These are phyloP conservation scores for Vanessa atalanta DNA, from an alignment of 1,140 invertebrate genomes.

Conservation along the genomic window DNA sequence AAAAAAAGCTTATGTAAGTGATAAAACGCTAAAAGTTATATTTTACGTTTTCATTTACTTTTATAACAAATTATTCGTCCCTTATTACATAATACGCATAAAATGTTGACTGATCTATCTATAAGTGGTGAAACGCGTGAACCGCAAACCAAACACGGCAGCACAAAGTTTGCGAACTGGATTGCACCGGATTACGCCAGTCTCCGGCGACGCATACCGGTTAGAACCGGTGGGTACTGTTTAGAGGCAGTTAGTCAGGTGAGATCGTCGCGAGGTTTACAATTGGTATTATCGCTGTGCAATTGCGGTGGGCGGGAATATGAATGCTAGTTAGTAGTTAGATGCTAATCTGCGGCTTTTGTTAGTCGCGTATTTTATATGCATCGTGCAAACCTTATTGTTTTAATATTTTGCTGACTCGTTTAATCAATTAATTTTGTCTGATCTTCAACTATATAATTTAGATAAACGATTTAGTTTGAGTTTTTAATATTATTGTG, in stretches of 20 bases:
- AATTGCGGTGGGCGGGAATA: slow-evolving; percentile 39
- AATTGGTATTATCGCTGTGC: slow-evolving; percentile 46
- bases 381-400: not conserved
- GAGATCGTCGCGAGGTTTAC: slow-evolving; percentile 51
- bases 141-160: slow-evolving; percentile 63
- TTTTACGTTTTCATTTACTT: not conserved
- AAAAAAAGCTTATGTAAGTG: no score
- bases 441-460: not conserved
- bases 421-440: not conserved
- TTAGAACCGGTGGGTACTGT: slow-evolving; percentile 44
- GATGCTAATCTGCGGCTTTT: slow-evolving; percentile 42
- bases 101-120: slow-evolving; percentile 29
- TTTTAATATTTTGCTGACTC: not conserved
- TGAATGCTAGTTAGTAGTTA: slow-evolving; percentile 42
- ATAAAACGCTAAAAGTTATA: no score
- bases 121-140: slow-evolving; percentile 52
- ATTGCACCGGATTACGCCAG: slow-evolving; percentile 61
- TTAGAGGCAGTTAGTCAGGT: slow-evolving; percentile 70
- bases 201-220: slow-evolving; percentile 45
- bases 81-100: slow-evolving; percentile 17
- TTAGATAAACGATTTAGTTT: no score
- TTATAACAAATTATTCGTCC: not conserved
- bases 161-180: slow-evolving; percentile 69
- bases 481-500: no score
- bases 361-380: slow-evolving; percentile 24